A percentile compares a stretch with the other conserved stretches of the same genome.
Evolutionary conservation across 64 coral and sea anemone genomes (phyloP).

Genomic region (Anthopleura sola): DNA sequence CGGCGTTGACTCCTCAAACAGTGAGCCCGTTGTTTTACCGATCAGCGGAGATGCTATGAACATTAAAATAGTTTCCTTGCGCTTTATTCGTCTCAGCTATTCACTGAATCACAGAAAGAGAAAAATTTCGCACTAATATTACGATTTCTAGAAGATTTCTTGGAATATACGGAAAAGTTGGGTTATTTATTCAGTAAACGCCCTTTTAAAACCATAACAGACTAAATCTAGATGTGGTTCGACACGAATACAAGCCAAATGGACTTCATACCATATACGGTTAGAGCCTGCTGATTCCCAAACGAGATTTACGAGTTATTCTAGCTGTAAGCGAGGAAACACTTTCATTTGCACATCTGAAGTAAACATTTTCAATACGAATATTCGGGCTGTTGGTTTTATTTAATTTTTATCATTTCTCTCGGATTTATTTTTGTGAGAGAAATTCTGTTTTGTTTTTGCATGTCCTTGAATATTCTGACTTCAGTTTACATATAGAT

Average conservation of each 20-base stretch:
- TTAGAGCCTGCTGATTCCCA: conserved; percentile 14
- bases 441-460: neutral
- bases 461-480: neutral
- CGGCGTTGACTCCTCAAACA: neutral
- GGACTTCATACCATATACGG: conserved; percentile 20
- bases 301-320: neutral
- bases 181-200: conserved; percentile 1
- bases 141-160: neutral
- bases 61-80: neutral
- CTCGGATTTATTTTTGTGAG: neutral
- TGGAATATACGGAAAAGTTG: neutral
- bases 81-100: neutral
- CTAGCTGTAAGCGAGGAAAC: neutral
- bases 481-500: neutral
- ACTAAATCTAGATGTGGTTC: conserved; percentile 4
- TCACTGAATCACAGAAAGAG: neutral
- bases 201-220: neutral
- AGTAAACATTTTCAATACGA: neutral
- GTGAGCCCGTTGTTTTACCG: conserved; percentile 2
- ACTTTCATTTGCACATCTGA: conserved; percentile 16
- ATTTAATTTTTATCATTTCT: neutral
- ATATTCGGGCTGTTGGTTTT: neutral
- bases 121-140: neutral
- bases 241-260: neutral
- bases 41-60: conserved; percentile 15